These are phyloP conservation scores for Doryteuthis pealeii DNA, from an alignment of 1,140 invertebrate genomes.

Conservation along the genomic window DNA sequence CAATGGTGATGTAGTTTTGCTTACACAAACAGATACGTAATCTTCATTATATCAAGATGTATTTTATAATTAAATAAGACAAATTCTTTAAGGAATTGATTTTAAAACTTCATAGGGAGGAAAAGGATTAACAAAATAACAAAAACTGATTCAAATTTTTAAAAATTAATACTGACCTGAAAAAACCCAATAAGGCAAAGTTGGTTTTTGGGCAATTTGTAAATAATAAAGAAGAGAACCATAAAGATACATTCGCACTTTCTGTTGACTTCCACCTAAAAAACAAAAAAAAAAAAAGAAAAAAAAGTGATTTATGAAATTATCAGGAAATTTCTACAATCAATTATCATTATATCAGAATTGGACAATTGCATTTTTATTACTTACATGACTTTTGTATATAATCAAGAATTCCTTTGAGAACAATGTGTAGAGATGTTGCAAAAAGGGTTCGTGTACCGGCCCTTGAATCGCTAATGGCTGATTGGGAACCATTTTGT, in stretches of 20 bases:
- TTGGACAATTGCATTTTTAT: no score
- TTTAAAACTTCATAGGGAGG: no score
- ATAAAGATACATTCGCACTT: constrained; percentile 82
- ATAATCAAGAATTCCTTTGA: constrained; percentile 63
- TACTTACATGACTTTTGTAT: constrained; percentile 61
- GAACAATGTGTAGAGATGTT: constrained; percentile 62
- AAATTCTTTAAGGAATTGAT: no score
- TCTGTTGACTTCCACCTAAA: constrained; percentile 69
- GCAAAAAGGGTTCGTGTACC: constrained; percentile 51
- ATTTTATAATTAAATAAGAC: no score
- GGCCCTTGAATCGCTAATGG: constrained; percentile 18
- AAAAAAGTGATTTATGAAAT: no score
- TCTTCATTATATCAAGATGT: no score
- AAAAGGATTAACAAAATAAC: no score
- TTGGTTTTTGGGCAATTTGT: constrained; percentile 67
- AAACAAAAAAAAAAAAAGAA: constrained; percentile 14
- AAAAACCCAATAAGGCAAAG: neutral
- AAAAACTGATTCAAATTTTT: no score
- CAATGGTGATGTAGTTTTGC: no score
- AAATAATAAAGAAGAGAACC: constrained; percentile 70
- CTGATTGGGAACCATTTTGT: neutral
- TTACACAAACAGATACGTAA: no score
- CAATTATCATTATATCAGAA: no score
- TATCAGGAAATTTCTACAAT: no score
- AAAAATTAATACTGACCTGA: neutral